Conservation (phyloP, 2,797 vertebrate species). For the Peromyscus nudipes region DNA sequence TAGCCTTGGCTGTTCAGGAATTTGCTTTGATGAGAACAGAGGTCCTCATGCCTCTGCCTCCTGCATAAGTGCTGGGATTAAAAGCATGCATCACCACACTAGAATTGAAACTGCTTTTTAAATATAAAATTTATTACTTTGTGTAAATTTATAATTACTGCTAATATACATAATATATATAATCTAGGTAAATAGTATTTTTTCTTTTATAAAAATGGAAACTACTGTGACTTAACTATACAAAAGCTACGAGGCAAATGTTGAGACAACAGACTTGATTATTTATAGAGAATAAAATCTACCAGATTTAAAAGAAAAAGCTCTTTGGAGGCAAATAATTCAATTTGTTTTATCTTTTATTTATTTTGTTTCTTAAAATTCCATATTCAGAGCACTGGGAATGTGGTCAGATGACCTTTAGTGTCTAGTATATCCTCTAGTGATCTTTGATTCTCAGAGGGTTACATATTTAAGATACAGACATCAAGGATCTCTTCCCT, state of each 20-base stretch:
- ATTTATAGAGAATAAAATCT: conserved; percentile 88
- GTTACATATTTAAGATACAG: conserved; percentile 82
- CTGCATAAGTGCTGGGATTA: neutral
- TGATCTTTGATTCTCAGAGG: conserved; percentile 85
- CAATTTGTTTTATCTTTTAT: conserved; percentile 87
- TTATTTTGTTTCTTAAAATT: conserved; percentile 82
- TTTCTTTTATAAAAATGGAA: conserved; percentile 79
- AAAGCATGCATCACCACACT: neutral
- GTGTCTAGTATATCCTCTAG: conserved; percentile 81
- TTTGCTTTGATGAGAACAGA: neutral
- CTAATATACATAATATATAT: conserved; percentile 80
- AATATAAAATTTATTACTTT: neutral
- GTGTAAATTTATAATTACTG: conserved; percentile 74
- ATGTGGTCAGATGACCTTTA: conserved; percentile 83
- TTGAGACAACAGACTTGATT: conserved; percentile 87
- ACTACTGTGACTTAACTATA: conserved; percentile 84
- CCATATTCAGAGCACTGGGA: conserved; percentile 77
- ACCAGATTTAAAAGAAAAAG: conserved; percentile 80
- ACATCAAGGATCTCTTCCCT: conserved; percentile 81
- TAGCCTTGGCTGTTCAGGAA: neutral
- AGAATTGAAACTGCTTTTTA: too few species aligned
- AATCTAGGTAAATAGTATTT: conserved; percentile 81
- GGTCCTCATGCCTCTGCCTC: neutral
- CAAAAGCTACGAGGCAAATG: conserved; percentile 86
- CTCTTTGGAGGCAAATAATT: conserved; percentile 89